phyloP scores from a whole-genome alignment of 2,113 vertebrate species.

The Cyanoderma ruficeps region DNA sequence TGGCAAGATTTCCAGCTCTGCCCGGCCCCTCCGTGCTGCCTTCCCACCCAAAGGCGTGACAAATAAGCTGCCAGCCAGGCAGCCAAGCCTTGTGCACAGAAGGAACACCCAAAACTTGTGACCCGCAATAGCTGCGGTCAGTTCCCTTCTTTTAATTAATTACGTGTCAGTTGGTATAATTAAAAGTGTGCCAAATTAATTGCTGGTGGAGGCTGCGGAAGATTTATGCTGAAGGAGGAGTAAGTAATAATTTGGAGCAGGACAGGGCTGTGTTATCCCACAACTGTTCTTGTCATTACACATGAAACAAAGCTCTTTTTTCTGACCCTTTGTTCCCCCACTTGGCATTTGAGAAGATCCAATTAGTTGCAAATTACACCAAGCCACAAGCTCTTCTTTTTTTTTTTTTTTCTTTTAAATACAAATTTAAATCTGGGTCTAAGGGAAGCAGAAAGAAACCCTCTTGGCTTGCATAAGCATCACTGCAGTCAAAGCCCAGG shows the following conservation, averaged over 20 bases:
- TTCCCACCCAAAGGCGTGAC: background rate
- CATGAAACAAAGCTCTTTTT: background rate
- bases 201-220: background rate
- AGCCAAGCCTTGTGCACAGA: fast-evolving
- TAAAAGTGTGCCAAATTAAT: background rate
- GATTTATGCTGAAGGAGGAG: background rate
- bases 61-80: background rate
- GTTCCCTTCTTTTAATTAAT: background rate
- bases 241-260: background rate
- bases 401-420: background rate
- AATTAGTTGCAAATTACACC: background rate
- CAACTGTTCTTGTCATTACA: background rate
- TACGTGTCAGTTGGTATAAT: background rate
- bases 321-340: background rate
- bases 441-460: background rate
- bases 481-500: background rate
- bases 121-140: background rate
- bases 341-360: background rate
- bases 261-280: background rate
- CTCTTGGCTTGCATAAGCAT: background rate
- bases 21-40: background rate
- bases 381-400: background rate
- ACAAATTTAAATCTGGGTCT: background rate
- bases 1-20: background rate
- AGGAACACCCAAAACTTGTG: background rate